Conservation (phyloP, 2,888 invertebrate species). For the Dastarcus helophoroides region DNA sequence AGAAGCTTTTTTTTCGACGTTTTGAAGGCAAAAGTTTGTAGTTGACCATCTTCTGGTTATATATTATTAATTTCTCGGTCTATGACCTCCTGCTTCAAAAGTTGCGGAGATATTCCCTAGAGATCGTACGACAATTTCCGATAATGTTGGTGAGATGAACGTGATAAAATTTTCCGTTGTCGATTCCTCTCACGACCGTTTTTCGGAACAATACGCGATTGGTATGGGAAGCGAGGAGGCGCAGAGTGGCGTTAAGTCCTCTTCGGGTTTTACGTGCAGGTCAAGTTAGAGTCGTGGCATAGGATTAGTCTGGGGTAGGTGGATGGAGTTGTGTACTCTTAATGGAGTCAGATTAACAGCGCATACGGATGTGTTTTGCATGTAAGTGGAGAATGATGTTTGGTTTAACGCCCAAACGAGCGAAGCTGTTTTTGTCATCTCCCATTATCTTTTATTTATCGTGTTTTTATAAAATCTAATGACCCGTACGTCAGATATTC, state of each 20-base stretch:
- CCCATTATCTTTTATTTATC: conserved; percentile 2
- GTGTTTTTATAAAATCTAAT: conserved; percentile 1
- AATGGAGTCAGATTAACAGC: conserved; percentile 39
- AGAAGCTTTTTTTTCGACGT: background rate
- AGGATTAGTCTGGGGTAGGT: conserved; percentile 22
- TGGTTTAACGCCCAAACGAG: conserved; percentile 38
- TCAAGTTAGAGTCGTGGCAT: conserved; percentile 16
- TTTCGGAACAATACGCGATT: background rate
- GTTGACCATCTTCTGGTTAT: too few relatives aligned
- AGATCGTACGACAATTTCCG: conserved; percentile 21
- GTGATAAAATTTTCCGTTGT: conserved; percentile 13
- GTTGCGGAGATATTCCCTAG: too few relatives aligned
- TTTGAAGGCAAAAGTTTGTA: too few relatives aligned
- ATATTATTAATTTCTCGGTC: too few relatives aligned
- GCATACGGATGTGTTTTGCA: conserved; percentile 36
- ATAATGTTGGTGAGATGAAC: conserved; percentile 20
- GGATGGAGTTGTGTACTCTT: conserved; percentile 31
- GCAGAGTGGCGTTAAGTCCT: too few relatives aligned
- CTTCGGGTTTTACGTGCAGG: conserved; percentile 12
- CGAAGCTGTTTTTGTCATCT: conserved; percentile 13
- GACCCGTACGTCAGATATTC: too few relatives aligned
- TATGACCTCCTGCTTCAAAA: too few relatives aligned
- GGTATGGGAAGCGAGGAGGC: background rate
- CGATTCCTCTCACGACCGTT: background rate
- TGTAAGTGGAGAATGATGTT: conserved; percentile 40